Evolutionary conservation across 2,888 invertebrate genomes (phyloP), one percentile per base, ranked within the genome.

Genomic region (Acholoe squamosa): DNA sequence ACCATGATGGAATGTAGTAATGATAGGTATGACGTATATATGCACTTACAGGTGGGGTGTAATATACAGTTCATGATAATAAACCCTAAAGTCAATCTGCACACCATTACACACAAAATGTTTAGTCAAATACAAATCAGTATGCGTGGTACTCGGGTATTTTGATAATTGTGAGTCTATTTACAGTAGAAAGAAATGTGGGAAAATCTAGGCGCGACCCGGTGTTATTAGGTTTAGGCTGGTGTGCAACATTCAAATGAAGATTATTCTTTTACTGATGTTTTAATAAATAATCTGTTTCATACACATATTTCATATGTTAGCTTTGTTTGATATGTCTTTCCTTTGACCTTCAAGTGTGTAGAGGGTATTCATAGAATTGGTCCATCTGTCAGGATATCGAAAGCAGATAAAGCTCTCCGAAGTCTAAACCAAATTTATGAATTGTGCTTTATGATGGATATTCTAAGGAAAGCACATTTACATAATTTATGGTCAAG

Each of bases 11-110:
- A 80, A 80, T 80, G 43, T 80, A 34, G 12, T 16, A 80, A 34
- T 34, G 43, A 80, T 19, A 25, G 19, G n/a, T 61, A 34, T 34
- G 43, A 80, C n/a, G 76, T 16, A 28, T 19, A 28, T 31, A 76
- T 25, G 80, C 43, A 43, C 80, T 80, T 19, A 7, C 34, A 33
- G 33, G 80, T 80, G 43, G 25, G 3, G 28, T 71, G 28, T 71
- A 71, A 71, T 34, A 16, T 80, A 22, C 80, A 80, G 80, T 80
- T 80, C 43, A 80, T 80, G 33, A n/a, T 22, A 34, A 43, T 80
- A 80, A 80, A 80, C 80, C 80, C 80, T 80, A 80, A 80, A 80
- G 33, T 80, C 43, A 80, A 43, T 80, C 80, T n/a, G 80, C 80
- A 80, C 80, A 80, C 80, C 25, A 80, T 80, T 16, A 80, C 80